Base-by-base conservation (phyloP, 2,113 vertebrate species). In the Clarias batrachus region DNA sequence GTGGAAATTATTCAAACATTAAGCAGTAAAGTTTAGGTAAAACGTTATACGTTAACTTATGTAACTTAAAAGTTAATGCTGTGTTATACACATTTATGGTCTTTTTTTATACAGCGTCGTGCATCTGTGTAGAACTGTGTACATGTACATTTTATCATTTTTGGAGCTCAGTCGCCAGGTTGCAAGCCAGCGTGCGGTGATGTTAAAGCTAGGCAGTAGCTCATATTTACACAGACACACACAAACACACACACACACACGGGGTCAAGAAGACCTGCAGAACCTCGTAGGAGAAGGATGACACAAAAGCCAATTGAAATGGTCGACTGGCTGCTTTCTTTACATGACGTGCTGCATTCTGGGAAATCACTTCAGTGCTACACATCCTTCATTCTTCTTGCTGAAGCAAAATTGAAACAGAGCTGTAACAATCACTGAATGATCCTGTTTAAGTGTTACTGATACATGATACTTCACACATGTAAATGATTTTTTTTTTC, bases 211-310 rank as follows among this genome's bases (percentile, higher is more conserved):
- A 71, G 2, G 17, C 9, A 73, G 70, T 41, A 73, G 70, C 19
- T 11, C 19, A 71, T 30, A 2, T 7, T 17, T 16, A 2, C 3
- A 19, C 68, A 10, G 30, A 41, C 7, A 21, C 3, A 23, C 16
- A 10, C 23, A 12, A 27, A 70, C 65, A 68, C 30, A 71, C 33
- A 23, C 70, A 73, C 33, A 73, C 8, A 70, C 30, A 70, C 2
- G 41, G 27, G 27, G 66, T 23, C 30, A 82, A 4, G 11, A 82
- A n/a, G 80, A 84, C 90, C 88, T 88, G 77, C 74, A 71, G n/a
- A 78, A 65, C 37, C 73, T 52, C 14, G 3, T 14, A 63, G 57
- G 21, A 85, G 33, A 65, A 30, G 27, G 7, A 41, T 8, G n/a
- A 68, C 63, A 68, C 37, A 82, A 82, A 82, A 52, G 81, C 62